These are phyloP conservation scores for Scaptomyza montana DNA, from an alignment of 1,140 invertebrate genomes.

Conservation along the genomic window DNA sequence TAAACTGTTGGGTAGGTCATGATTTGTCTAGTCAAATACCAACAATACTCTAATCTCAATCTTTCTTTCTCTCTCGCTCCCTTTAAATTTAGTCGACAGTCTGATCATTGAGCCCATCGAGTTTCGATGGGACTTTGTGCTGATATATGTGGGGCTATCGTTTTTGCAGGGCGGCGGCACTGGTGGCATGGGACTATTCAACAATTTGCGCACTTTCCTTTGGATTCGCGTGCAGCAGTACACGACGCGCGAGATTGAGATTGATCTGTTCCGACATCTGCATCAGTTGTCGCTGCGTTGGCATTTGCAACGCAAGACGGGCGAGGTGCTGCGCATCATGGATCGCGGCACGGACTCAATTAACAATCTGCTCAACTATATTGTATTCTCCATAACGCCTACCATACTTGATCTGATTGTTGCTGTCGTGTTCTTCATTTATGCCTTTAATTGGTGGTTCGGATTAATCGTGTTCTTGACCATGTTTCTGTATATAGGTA, in stretches of 20 bases:
- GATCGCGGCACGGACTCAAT: conserved; percentile 98
- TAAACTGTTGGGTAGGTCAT: conserved; percentile 90
- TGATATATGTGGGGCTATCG: conserved; percentile 94
- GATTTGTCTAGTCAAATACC: conserved; percentile 7
- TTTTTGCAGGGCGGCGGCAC: conserved; percentile 97
- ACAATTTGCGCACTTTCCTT: conserved; percentile 94
- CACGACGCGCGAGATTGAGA: conserved; percentile 95
- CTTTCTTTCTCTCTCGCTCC: conserved; percentile 61
- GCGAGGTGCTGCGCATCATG: conserved; percentile 97
- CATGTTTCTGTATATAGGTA: conserved; percentile 96
- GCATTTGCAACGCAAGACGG: conserved; percentile 97
- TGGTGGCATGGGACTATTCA: conserved; percentile 95
- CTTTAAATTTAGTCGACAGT: conserved; percentile 88
- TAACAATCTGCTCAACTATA: conserved; percentile 95
- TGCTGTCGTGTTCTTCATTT: conserved; percentile 95
- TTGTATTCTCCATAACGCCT: conserved; percentile 94
- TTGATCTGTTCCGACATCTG: conserved; percentile 92
- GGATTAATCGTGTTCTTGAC: conserved; percentile 96
- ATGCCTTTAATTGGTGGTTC: conserved; percentile 95
- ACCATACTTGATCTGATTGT: conserved; percentile 96
- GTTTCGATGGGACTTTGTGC: conserved; percentile 95
- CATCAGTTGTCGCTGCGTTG: conserved; percentile 94
- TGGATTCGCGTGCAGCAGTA: conserved; percentile 98
- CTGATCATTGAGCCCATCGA: conserved; percentile 85
- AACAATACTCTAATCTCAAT: conserved; percentile 37